A percentile compares a stretch with the other conserved stretches of the same genome.
These are phyloP conservation scores for Tokudaia muenninki DNA, from an alignment of 2,797 vertebrate genomes.

Conservation along the genomic window DNA sequence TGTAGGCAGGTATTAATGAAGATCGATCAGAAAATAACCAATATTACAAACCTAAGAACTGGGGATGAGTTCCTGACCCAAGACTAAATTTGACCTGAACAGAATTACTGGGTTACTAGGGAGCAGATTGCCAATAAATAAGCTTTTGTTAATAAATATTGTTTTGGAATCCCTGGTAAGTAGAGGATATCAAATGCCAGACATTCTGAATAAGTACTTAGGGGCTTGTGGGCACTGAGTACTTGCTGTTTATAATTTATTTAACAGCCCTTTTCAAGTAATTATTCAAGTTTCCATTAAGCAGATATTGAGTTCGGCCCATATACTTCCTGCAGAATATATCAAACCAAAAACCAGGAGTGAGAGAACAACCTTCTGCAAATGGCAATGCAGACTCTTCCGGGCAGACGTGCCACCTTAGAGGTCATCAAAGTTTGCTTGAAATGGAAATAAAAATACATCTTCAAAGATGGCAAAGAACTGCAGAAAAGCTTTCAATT, in stretches of 20 bases:
- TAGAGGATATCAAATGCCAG: background rate
- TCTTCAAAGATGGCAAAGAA: constrained; percentile 74
- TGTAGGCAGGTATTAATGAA: background rate
- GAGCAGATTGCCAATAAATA: background rate
- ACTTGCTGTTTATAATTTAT: constrained; percentile 30
- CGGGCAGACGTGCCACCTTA: background rate
- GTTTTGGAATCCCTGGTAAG: background rate
- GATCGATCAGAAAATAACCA: background rate
- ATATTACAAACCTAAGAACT: background rate
- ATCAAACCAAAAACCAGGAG: background rate
- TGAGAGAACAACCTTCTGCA: constrained; percentile 4
- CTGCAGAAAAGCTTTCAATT: constrained; percentile 76
- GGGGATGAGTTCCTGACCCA: background rate
- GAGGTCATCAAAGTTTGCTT: constrained; percentile 54
- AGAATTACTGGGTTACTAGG: background rate
- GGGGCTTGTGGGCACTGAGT: background rate
- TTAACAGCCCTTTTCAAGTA: constrained; percentile 34
- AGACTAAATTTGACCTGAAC: background rate
- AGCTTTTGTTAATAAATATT: background rate
- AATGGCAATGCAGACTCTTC: constrained; percentile 38
- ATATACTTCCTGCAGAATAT: background rate
- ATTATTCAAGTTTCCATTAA: background rate
- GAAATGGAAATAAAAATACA: constrained; percentile 74
- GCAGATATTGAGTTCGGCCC: background rate
- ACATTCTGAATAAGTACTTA: constrained; percentile 33